Percentiles rank a stretch among this genome's conserved stretches.
These are phyloP conservation scores for Picathartes gymnocephalus DNA, from an alignment of 2,113 vertebrate genomes.

Conservation along the genomic window DNA sequence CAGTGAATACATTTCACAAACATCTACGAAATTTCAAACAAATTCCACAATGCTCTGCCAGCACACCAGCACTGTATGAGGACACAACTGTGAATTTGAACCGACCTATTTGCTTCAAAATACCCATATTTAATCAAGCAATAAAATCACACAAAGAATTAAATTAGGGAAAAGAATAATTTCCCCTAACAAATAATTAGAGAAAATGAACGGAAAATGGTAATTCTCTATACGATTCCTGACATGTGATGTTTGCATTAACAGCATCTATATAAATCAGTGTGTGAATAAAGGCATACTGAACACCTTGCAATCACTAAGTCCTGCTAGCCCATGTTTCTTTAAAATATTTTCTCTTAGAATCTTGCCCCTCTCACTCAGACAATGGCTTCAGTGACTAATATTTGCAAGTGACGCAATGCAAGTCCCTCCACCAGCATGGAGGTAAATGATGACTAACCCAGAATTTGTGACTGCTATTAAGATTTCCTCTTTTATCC, in stretches of 20 bases:
- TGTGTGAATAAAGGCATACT: background rate
- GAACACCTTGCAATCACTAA: background rate
- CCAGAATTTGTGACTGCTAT: constrained; percentile 11
- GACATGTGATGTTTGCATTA: background rate
- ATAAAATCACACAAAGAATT: background rate
- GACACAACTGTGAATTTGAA: background rate
- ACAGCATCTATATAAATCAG: background rate
- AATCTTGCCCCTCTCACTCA: background rate
- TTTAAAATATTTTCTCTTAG: background rate
- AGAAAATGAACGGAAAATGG: background rate
- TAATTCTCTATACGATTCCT: background rate
- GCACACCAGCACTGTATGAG: background rate
- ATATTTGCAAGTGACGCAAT: background rate
- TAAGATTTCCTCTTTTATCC: background rate
- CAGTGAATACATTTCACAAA: background rate
- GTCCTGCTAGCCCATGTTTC: background rate
- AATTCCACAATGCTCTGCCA: background rate
- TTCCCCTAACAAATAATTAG: background rate
- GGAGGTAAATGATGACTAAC: constrained; percentile 40
- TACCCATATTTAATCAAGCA: background rate
- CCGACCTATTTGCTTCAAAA: background rate
- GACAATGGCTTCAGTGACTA: background rate
- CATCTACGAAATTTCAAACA: background rate
- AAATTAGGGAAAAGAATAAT: background rate
- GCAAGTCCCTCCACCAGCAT: background rate